A percentile compares a stretch with the other conserved stretches of the same genome.
Conservation (phyloP, 2,888 invertebrate species). For the Ormyrus thymus region DNA sequence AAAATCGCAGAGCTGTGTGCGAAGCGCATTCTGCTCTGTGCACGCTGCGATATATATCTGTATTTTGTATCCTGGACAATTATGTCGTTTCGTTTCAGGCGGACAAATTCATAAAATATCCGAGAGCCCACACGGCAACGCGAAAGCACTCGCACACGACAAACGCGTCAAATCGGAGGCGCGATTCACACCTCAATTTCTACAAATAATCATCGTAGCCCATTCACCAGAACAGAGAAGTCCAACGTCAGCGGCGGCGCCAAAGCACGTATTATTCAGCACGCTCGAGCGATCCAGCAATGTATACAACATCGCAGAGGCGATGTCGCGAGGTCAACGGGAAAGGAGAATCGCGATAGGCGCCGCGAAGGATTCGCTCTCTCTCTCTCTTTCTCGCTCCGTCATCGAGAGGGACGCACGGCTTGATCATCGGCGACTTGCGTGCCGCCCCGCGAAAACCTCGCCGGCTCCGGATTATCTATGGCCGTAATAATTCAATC, state of each 20-base stretch:
- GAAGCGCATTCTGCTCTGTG: no score
- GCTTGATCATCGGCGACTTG: constrained; percentile 36
- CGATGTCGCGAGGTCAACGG: constrained; percentile 41
- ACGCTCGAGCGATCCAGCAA: neutral
- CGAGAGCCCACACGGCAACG: no score
- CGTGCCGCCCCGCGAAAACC: neutral
- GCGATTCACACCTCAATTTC: neutral
- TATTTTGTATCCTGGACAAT: no score
- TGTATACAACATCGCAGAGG: neutral
- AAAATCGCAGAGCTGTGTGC: no score
- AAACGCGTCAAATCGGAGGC: no score
- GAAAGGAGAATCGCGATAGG: constrained; percentile 46
- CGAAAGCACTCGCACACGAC: no score
- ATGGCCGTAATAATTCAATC: constrained; percentile 56
- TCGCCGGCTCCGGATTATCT: constrained; percentile 42
- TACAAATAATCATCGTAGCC: neutral
- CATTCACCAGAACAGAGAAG: neutral
- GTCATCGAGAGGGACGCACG: constrained; percentile 14
- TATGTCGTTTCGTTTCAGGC: no score
- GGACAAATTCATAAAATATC: no score
- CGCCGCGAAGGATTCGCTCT: neutral
- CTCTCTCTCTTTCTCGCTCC: neutral
- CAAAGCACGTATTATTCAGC: neutral
- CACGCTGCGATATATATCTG: no score
- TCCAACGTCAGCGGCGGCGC: neutral